A percentile compares a stretch with the other conserved stretches of the same genome.
These are phyloP conservation scores for Drosophila insularis DNA, from an alignment of 1,140 invertebrate species.

Conservation along the genomic window DNA sequence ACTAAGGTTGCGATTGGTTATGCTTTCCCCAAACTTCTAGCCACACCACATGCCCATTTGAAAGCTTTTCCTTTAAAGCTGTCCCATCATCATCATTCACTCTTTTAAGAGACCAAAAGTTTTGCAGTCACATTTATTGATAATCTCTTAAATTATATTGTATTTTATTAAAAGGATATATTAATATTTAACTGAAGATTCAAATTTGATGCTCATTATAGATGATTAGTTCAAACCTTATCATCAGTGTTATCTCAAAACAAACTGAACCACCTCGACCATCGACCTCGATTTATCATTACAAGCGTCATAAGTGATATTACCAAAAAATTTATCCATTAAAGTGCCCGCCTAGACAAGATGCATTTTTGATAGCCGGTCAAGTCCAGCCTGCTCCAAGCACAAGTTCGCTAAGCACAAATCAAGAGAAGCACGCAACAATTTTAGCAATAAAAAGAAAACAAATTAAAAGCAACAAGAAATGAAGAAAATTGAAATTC, in stretches of 20 bases:
- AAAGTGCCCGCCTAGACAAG: too few relatives aligned
- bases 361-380: too few relatives aligned
- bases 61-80: conserved; percentile 64
- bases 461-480: not conserved
- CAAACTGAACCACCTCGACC: not conserved
- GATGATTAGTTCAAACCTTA: not conserved
- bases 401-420: conserved; percentile 55
- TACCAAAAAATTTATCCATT: conserved; percentile 23
- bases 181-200: not conserved
- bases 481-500: conserved; percentile 48
- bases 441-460: conserved; percentile 41
- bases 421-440: conserved; percentile 51
- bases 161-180: not conserved
- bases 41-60: conserved; percentile 64
- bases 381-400: conserved; percentile 52
- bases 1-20: conserved; percentile 73
- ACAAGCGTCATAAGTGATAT: conserved; percentile 36
- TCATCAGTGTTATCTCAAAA: too few relatives aligned
- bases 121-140: conserved; percentile 21
- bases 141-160: not conserved
- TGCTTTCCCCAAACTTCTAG: conserved; percentile 61
- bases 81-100: conserved; percentile 62
- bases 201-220: not conserved
- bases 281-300: conserved; percentile 26
- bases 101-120: conserved; percentile 62